Conservation (phyloP, 2,888 invertebrate species). For the Amorpha juglandis region DNA sequence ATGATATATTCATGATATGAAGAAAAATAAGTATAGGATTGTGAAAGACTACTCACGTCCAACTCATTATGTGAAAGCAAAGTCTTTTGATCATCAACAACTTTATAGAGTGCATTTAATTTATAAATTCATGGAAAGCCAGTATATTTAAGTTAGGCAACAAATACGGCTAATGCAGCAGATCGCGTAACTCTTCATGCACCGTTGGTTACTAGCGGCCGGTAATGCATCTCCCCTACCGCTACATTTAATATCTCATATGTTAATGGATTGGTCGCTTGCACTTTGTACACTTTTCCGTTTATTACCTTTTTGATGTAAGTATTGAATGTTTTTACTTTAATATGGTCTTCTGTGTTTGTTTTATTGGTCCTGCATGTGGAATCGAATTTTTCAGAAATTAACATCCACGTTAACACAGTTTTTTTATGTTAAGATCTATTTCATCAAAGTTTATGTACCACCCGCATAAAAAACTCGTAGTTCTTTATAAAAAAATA, state of each 20-base stretch:
- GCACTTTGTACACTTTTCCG: conserved; percentile 37
- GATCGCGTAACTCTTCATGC: conserved; percentile 58
- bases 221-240: conserved; percentile 60
- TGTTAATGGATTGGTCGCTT: conserved; percentile 80
- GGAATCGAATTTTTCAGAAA: too few relatives aligned
- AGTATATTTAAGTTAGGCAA: conserved; percentile 32
- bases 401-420: too few relatives aligned
- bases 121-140: conserved; percentile 16
- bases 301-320: conserved; percentile 17
- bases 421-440: too few relatives aligned
- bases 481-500: too few relatives aligned
- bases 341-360: neutral
- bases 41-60: neutral
- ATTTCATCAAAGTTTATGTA: too few relatives aligned
- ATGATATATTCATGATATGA: too few relatives aligned
- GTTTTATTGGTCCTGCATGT: too few relatives aligned
- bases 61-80: neutral
- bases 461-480: too few relatives aligned
- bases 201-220: conserved; percentile 57
- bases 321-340: conserved; percentile 2
- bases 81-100: neutral
- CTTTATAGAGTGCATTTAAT: neutral
- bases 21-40: too few relatives aligned
- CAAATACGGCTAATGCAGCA: conserved; percentile 64
- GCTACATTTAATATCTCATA: conserved; percentile 62